phyloP scores from a whole-genome alignment of 2,797 vertebrate genomes.

The Darevskia mixta region DNA sequence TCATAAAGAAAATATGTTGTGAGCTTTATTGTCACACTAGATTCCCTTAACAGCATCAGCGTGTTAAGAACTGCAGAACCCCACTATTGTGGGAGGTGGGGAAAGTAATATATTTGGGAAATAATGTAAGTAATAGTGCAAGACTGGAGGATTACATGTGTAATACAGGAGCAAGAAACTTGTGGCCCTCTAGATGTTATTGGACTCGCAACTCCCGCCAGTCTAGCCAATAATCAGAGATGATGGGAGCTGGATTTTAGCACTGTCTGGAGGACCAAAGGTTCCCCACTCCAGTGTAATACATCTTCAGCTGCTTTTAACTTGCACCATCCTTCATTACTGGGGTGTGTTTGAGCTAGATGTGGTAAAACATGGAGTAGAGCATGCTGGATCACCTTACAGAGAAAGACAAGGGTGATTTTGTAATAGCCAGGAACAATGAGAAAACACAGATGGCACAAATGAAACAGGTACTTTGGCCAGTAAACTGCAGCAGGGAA shows the following conservation, averaged over 20 bases:
- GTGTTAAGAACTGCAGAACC: neutral
- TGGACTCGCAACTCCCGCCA: too few species aligned
- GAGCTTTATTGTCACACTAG: neutral
- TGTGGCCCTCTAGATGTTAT: too few species aligned
- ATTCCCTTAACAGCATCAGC: neutral
- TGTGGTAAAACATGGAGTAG: too few species aligned
- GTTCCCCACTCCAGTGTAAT: too few species aligned
- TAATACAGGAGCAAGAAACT: too few species aligned
- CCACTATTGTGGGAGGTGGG: too few species aligned
- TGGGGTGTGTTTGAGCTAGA: neutral
- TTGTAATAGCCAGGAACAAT: neutral
- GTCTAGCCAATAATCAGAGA: neutral
- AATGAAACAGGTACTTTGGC: neutral
- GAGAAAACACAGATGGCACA: neutral
- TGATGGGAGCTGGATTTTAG: neutral
- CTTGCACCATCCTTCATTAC: neutral
- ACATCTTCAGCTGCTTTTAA: neutral
- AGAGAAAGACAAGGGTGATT: neutral
- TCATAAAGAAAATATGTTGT: neutral
- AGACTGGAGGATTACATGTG: neutral
- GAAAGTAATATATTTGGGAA: neutral
- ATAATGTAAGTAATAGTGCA: neutral
- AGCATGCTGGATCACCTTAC: neutral
- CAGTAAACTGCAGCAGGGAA: neutral
- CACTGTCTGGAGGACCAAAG: neutral